Base-by-base conservation (phyloP, 2,888 invertebrate genomes). In the Netelia inedita region DNA sequence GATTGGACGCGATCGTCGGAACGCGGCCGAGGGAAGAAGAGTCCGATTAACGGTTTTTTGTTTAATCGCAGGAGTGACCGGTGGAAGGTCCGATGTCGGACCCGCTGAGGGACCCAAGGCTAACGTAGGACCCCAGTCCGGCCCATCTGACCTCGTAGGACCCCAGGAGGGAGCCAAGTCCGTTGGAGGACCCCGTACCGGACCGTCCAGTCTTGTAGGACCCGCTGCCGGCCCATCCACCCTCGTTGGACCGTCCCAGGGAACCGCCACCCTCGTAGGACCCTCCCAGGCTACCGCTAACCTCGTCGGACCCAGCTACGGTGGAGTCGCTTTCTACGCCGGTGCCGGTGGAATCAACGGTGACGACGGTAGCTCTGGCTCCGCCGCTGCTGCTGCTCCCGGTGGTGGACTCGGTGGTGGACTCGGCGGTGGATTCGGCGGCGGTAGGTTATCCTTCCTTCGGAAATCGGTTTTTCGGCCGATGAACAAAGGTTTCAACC, bases 71-170 rank as follows among this genome's bases (percentile, higher is more conserved):
- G 93, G 93, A 90, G 93, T 93, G 61, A 89, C 89, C 86, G 93
- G 93, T 61, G 93, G 93, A 84, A 91, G 93, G 88, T 91, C 93
- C 86, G 93, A 93, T 92, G 92, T 93, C 88, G 93, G 93, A 92
- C 93, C 93, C 86, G 93, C 93, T 87, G 93, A 93, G 88, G 93
- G 93, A 91, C 93, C 93, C 87, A 93, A 92, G 90, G 93, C 93
- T 88, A 93, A 93, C 90, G 93, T 93, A 88, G 93, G 93, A 93
- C 93, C 93, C 88, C 93, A 93, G 88, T 92, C 91, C 86, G 93
- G 93, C 83, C 93, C 93, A 85, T 93, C 92, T 78, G 93, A 93
- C 89, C 90, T 92, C 87, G 93, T 92, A 61, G 93, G 93, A 93
- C 93, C 93, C 88, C 93, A 93, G 79, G 93, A 93, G 90, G 93